Conservation (phyloP, 2,888 invertebrate species). For the Drosophila yooni region DNA sequence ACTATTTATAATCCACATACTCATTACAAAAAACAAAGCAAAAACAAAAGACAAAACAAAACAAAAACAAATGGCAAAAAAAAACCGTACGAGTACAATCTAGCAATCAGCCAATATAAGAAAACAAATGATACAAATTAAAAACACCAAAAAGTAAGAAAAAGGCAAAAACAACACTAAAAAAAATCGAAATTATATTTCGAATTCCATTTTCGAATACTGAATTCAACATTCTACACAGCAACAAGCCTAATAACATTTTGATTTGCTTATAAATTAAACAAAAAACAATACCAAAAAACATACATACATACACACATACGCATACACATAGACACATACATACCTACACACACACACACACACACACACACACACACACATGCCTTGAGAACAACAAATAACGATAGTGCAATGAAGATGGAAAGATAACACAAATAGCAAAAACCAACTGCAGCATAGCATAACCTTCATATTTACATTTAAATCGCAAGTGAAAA, state of each 20-base stretch:
- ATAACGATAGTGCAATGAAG: neutral
- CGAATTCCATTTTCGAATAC: neutral
- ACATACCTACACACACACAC: neutral
- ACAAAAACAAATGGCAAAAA: neutral
- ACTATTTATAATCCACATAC: slow-evolving; percentile 26
- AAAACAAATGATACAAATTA: slow-evolving; percentile 1
- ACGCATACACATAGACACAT: slow-evolving; percentile 5
- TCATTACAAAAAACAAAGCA: slow-evolving; percentile 8
- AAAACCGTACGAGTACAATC: slow-evolving; percentile 33
- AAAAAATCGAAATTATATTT: slow-evolving; percentile 1
- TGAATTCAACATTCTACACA: neutral
- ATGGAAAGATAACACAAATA: neutral
- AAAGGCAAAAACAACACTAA: neutral
- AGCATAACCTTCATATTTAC: slow-evolving; percentile 1
- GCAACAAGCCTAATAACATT: neutral
- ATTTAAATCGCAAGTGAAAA: slow-evolving; percentile 12
- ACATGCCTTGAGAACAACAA: neutral
- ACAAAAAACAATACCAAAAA: neutral
- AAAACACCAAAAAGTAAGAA: neutral
- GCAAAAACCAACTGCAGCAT: neutral
- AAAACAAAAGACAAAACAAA: neutral
- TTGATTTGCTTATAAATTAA: slow-evolving; percentile 6
- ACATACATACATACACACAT: neutral
- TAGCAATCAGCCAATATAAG: slow-evolving; percentile 35
- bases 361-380: neutral